These are phyloP conservation scores for Psettodes erumei DNA, from an alignment of 2,113 vertebrate species.

Conservation along the genomic window DNA sequence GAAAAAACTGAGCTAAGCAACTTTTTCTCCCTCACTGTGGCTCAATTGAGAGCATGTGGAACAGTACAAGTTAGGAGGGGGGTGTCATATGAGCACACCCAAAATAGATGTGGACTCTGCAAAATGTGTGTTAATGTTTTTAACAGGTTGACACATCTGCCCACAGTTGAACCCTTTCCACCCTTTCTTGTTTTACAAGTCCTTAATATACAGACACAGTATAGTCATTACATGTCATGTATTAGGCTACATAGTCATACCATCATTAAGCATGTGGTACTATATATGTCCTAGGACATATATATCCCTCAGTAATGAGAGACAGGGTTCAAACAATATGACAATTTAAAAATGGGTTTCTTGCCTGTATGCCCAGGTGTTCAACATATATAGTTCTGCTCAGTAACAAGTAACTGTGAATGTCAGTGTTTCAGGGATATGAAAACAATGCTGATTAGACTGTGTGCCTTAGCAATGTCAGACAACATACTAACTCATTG, in stretches of 20 bases:
- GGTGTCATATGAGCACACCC: conserved; percentile 30
- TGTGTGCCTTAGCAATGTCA: no score
- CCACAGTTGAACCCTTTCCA: neutral
- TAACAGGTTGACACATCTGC: neutral
- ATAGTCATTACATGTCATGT: neutral
- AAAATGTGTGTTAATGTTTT: conserved; percentile 17
- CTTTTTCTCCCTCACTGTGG: conserved; percentile 41
- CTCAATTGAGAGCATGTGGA: conserved; percentile 21
- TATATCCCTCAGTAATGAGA: neutral
- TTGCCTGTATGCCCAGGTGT: no score
- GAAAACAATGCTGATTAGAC: no score
- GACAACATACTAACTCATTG: no score
- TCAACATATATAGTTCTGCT: no score
- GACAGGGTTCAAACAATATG: neutral
- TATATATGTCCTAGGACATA: neutral
- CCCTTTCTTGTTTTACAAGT: neutral
- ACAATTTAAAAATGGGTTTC: no score
- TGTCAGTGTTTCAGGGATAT: no score
- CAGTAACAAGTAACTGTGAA: no score
- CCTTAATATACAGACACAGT: neutral
- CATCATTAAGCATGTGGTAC: neutral
- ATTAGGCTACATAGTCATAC: neutral
- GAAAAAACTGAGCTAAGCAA: conserved; percentile 64
- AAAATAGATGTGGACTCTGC: conserved; percentile 5
- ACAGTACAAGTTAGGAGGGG: conserved; percentile 21